These are phyloP conservation scores for Antennarius maculatus DNA, from an alignment of 2,797 vertebrate species.

Conservation along the genomic window DNA sequence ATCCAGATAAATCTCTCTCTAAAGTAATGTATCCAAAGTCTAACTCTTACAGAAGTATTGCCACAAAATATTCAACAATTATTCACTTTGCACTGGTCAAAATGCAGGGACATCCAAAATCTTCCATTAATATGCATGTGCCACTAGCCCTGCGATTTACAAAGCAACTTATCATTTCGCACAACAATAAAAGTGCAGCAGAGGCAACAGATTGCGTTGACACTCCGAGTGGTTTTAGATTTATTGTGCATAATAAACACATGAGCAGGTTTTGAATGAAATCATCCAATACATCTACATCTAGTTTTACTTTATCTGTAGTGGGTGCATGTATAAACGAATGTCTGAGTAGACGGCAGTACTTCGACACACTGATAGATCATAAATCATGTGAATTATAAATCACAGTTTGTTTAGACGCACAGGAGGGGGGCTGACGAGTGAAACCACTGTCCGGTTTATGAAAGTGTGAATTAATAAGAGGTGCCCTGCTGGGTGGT, in stretches of 20 bases:
- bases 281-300: conserved; percentile 80
- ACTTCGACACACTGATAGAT: conserved; percentile 69
- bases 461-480: conserved; percentile 83
- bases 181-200: conserved; percentile 69
- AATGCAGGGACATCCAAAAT: conserved; percentile 54
- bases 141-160: conserved; percentile 72
- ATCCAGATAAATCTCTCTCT: conserved; percentile 25
- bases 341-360: conserved; percentile 62
- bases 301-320: conserved; percentile 79
- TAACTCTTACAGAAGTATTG: conserved; percentile 36
- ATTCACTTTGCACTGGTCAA: conserved; percentile 64
- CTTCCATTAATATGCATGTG: conserved; percentile 73
- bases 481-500: conserved; percentile 75
- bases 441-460: conserved; percentile 81
- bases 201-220: conserved; percentile 75
- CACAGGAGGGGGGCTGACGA: conserved; percentile 58
- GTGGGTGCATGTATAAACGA: conserved; percentile 70
- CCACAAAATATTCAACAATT: conserved; percentile 55
- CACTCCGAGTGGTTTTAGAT: conserved; percentile 78
- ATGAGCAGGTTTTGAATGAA: conserved; percentile 80
- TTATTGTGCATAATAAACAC: conserved; percentile 82
- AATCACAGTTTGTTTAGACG: conserved; percentile 84
- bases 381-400: conserved; percentile 84
- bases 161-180: conserved; percentile 77
- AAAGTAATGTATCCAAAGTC: conserved; percentile 36